Evolutionary conservation across 2,113 vertebrate genomes (phyloP), one percentile per base, ranked within the genome.

Genomic region (Calyptomena viridis): DNA sequence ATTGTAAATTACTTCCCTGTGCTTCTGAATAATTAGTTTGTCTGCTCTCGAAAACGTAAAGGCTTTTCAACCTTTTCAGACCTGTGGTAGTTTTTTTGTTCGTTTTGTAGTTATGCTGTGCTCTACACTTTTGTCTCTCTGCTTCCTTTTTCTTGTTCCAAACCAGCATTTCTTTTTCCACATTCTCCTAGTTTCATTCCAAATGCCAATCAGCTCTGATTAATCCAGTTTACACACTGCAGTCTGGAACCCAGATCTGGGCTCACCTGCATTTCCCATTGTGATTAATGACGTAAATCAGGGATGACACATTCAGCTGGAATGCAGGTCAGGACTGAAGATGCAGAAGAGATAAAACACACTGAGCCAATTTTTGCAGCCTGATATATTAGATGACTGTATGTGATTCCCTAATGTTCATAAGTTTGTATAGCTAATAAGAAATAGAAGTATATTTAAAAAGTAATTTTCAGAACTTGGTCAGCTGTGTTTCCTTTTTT

Each of bases 271-370:
- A 37, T 96, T 96, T 96, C 86, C 76, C 74, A 16, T 89, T 96
- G 78, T 96, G 89, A 96, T 96, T 95, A 96, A 95, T 90, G 91
- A 84, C 69, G 35, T 81, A 79, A 95, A 95, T 91, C 72, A 78
- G 62, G 50, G 84, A 63, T 94, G 91, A 97, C 93, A 91, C 6
- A 81, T 84, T 93, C 59, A 91, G 79, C 56, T 96, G 90, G 86
- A 84, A 83, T 84, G 82, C 16, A 87, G 63, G 73, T 88, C 59
- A 31, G 86, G 76, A 71, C 52, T 89, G 83, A 87, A 94, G 93
- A 75, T 87, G 66, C 15, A 69, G 63, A 47, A 63, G 42, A 93
- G 81, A 35, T 78, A 88, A 95, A 84, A 71, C 37, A 52, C 39
- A 42, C 53, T 30, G 31, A 44, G 35, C 21, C 35, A 44, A 7